Percentiles rank a stretch among this genome's conserved stretches.
Conservation (phyloP, 2,113 vertebrate species). For the Brachypodius melanocephalos region DNA sequence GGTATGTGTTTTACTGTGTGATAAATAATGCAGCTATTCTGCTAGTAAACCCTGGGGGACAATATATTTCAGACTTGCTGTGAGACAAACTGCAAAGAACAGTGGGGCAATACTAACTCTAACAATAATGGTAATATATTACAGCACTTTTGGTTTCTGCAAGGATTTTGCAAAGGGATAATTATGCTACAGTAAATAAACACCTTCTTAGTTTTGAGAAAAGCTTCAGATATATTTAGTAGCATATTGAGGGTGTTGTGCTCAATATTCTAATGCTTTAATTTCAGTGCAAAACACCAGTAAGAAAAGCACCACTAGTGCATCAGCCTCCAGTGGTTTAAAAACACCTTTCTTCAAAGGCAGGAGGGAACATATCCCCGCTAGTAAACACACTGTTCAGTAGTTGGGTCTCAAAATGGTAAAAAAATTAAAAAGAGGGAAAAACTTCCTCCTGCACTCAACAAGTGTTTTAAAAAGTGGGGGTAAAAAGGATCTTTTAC, state of each 20-base stretch:
- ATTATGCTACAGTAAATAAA: background rate
- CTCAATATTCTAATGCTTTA: background rate
- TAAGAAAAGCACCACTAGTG: background rate
- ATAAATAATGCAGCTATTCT: constrained; percentile 4
- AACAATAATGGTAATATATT: background rate
- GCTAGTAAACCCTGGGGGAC: background rate
- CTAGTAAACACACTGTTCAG: background rate
- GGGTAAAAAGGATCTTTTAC: background rate
- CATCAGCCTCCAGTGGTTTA: background rate
- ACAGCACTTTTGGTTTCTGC: background rate
- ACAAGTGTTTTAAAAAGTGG: background rate
- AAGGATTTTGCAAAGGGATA: background rate
- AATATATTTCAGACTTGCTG: background rate
- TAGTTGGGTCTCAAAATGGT: background rate
- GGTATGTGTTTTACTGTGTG: background rate
- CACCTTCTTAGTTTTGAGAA: background rate
- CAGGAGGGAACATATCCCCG: background rate
- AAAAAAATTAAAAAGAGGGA: background rate
- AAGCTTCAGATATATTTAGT: background rate
- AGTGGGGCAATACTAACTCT: background rate
- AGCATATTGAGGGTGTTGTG: background rate
- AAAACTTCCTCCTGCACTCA: background rate
- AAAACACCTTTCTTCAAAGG: background rate
- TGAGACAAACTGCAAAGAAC: background rate
- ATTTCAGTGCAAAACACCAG: background rate